Conservation (phyloP, 2,113 vertebrate species). For the Dipodomys ordii region DNA sequence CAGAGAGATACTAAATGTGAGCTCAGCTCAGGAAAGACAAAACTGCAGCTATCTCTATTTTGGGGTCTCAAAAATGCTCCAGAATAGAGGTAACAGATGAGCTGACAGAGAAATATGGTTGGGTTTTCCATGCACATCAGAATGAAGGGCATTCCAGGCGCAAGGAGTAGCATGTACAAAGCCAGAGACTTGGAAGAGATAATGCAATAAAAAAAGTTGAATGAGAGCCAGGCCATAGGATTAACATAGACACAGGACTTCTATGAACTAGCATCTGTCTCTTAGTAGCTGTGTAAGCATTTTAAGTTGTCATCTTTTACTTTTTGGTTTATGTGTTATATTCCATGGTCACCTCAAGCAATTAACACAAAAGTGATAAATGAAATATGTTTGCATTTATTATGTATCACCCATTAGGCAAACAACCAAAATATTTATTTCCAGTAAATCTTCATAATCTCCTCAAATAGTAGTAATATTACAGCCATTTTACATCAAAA, state of each 20-base stretch:
- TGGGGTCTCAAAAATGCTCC: neutral
- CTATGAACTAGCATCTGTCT: neutral
- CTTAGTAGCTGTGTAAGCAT: neutral
- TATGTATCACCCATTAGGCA: neutral
- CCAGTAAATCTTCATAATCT: neutral
- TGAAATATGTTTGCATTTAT: neutral
- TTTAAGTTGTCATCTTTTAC: neutral
- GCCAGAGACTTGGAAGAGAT: neutral
- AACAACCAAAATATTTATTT: neutral
- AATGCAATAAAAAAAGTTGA: neutral
- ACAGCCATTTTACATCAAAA: neutral
- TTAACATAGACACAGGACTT: neutral
- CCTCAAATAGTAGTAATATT: neutral
- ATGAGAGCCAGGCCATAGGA: neutral
- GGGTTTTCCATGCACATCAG: neutral
- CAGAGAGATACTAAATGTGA: neutral
- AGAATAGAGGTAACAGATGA: constrained; percentile 15
- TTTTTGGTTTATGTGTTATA: neutral
- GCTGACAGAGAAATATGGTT: neutral
- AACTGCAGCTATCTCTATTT: neutral
- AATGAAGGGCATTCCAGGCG: neutral
- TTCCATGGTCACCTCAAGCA: neutral
- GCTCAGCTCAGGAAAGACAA: neutral
- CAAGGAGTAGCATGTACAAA: neutral
- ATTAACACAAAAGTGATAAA: no score